A percentile compares a stretch with the other conserved stretches of the same genome.
Conservation (phyloP, 2,113 vertebrate species). For the Cisticola juncidis region DNA sequence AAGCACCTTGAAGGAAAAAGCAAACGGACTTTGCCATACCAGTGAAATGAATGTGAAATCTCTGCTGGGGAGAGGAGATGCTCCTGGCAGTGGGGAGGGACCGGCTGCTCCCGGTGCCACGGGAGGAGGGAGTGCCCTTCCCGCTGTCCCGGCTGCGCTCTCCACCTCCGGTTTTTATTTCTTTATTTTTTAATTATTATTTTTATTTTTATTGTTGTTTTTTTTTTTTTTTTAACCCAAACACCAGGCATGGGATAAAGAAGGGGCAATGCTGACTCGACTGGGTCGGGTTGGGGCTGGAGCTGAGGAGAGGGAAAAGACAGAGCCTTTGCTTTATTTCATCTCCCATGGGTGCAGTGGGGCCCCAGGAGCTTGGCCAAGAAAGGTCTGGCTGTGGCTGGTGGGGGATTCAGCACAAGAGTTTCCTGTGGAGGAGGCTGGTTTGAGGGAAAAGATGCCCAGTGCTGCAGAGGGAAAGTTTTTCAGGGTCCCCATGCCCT, state of each 20-base stretch:
- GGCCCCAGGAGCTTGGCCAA: neutral
- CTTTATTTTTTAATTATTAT: neutral
- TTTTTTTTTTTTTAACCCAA: neutral
- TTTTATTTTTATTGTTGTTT: neutral
- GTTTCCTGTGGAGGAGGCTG: neutral
- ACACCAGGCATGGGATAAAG: neutral
- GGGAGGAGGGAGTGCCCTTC: neutral
- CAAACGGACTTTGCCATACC: slow-evolving; percentile 34
- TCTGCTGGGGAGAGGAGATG: slow-evolving; percentile 5
- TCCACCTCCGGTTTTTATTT: neutral
- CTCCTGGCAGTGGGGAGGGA: neutral
- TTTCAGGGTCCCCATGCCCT: neutral
- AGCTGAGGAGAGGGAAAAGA: neutral
- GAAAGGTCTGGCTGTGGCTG: neutral
- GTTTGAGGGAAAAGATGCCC: neutral
- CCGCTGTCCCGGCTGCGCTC: neutral
- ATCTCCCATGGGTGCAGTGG: fast-evolving
- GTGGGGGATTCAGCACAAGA: neutral
- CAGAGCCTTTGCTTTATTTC: neutral
- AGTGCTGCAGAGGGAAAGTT: fast-evolving
- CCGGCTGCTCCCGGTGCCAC: neutral
- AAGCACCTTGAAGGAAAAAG: slow-evolving; percentile 66
- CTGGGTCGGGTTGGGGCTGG: neutral
- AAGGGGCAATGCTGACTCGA: neutral
- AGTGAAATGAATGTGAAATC: slow-evolving; percentile 72